Percentiles rank a stretch among this genome's conserved stretches.
These are phyloP conservation scores for Drosophila niveifrons DNA, from an alignment of 2,888 invertebrate genomes.

Conservation along the genomic window DNA sequence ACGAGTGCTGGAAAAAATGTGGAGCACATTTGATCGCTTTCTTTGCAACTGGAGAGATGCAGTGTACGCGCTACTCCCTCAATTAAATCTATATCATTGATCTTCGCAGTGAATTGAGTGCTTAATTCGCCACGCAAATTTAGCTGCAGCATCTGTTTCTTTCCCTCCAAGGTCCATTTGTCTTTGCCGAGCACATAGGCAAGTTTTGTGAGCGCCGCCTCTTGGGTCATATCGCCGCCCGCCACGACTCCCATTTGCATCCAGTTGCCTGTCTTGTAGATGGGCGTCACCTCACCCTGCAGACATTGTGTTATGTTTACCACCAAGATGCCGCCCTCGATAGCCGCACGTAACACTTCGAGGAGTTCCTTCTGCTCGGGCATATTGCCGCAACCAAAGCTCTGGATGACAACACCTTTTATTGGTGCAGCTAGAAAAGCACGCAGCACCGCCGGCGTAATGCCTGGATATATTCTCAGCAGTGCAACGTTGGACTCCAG, in stretches of 20 bases:
- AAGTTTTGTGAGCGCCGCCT: conserved; percentile 96
- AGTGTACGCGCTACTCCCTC: conserved; percentile 87
- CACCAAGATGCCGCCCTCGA: conserved; percentile 91
- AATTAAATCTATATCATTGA: conserved; percentile 86
- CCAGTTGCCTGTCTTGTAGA: conserved; percentile 92
- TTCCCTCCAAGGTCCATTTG: conserved; percentile 88
- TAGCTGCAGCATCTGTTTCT: conserved; percentile 89
- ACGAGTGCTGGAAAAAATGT: conserved; percentile 90
- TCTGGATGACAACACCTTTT: conserved; percentile 93
- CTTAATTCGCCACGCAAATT: conserved; percentile 94
- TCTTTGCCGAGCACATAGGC: conserved; percentile 94
- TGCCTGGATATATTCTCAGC: conserved; percentile 95
- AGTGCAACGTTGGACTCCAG: conserved; percentile 94
- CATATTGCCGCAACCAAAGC: conserved; percentile 97
- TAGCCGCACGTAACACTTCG: conserved; percentile 89
- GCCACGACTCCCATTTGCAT: conserved; percentile 78
- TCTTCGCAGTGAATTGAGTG: conserved; percentile 72
- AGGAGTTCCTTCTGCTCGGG: conserved; percentile 94
- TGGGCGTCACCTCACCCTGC: conserved; percentile 91
- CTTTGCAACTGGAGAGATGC: conserved; percentile 86
- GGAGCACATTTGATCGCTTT: conserved; percentile 86
- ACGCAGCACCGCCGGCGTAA: conserved; percentile 90
- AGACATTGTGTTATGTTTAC: conserved; percentile 97
- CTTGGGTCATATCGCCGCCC: conserved; percentile 89
- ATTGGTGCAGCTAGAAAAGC: conserved; percentile 91